Evolutionary conservation across 1,140 invertebrate species (phyloP).

Genomic region (Monomorium pharaonis): DNA sequence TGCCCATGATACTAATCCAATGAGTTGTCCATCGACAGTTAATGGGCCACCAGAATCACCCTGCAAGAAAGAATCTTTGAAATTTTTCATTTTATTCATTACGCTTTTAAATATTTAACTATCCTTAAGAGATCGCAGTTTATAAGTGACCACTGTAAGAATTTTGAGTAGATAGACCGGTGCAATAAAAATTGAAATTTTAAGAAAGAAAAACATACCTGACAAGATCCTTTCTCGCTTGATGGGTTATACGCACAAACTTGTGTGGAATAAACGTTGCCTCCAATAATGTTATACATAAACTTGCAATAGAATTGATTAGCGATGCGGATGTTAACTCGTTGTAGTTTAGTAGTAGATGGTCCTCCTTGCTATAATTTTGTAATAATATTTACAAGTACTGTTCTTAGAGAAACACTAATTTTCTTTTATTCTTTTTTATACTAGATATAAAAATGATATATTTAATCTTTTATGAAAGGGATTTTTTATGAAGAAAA

Average conservation of each 20-base stretch:
- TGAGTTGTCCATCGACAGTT: constrained; percentile 79
- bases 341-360: too few species aligned
- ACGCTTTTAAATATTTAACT: not conserved
- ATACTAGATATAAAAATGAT: too few species aligned
- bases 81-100: not conserved
- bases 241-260: constrained; percentile 66
- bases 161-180: not conserved
- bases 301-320: too few species aligned
- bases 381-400: too few species aligned
- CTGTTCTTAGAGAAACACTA: too few species aligned
- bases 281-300: too few species aligned
- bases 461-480: too few species aligned
- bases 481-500: too few species aligned
- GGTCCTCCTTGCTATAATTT: too few species aligned
- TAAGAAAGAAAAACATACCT: constrained; percentile 60
- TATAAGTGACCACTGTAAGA: not conserved
- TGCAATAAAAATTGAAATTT: not conserved
- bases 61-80: constrained; percentile 68
- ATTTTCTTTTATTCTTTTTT: too few species aligned
- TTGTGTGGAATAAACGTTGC: constrained; percentile 9
- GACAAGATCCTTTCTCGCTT: constrained; percentile 62
- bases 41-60: constrained; percentile 87
- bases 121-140: not conserved
- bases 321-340: too few species aligned
- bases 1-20: constrained; percentile 84